phyloP scores from a whole-genome alignment of 2,797 vertebrate species.

The Typhlichthys eigenmanni region DNA sequence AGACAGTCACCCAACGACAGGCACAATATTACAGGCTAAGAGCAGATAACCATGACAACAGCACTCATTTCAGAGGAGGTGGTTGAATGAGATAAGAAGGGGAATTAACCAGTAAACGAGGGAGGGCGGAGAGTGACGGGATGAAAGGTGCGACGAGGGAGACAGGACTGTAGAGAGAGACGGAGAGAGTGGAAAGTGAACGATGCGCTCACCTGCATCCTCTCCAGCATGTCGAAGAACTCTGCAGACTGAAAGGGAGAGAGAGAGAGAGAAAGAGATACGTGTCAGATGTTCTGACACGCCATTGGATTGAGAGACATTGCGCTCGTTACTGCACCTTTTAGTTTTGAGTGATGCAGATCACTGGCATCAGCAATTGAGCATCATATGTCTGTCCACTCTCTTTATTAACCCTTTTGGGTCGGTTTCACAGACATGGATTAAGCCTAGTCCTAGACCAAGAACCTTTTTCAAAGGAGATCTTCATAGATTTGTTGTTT shows the following conservation, averaged over 20 bases:
- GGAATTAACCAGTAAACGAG: background rate
- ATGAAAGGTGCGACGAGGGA: background rate
- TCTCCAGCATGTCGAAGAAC: constrained; percentile 98
- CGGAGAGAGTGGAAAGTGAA: background rate
- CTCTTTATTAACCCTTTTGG: too few relatives aligned
- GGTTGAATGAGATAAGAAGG: background rate
- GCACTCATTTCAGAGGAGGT: background rate
- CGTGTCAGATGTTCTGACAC: constrained; percentile 11
- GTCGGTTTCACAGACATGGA: too few relatives aligned
- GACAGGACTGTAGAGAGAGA: background rate
- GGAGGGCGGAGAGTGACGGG: background rate
- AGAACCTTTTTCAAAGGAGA: too few relatives aligned
- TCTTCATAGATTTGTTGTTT: too few relatives aligned
- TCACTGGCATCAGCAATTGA: too few relatives aligned
- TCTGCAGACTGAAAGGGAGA: constrained; percentile 88
- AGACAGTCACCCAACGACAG: too few relatives aligned
- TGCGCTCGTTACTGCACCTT: too few relatives aligned
- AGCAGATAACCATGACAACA: too few relatives aligned
- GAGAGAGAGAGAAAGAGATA: constrained; percentile 7
- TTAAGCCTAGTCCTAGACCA: too few relatives aligned
- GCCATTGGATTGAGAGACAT: background rate
- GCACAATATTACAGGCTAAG: too few relatives aligned
- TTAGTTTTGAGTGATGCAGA: too few relatives aligned
- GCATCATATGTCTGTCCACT: too few relatives aligned
- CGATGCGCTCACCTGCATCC: constrained; percentile 89